These are phyloP conservation scores for Drosophila flavopinicola DNA, from an alignment of 2,888 invertebrate species.

Conservation along the genomic window DNA sequence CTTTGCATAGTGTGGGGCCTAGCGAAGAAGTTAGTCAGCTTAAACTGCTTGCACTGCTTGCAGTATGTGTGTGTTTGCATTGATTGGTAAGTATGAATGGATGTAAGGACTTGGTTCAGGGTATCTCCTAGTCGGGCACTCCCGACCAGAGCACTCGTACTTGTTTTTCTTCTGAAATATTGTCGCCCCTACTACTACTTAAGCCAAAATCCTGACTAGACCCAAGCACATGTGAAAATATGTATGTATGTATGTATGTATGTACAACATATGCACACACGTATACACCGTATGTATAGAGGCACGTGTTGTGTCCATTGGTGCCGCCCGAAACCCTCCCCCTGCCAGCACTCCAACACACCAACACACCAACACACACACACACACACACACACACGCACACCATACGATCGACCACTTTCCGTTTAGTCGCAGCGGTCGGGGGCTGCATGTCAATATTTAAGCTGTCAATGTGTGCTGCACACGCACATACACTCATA, in stretches of 20 bases:
- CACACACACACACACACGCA: background rate
- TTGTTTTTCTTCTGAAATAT: too few species aligned
- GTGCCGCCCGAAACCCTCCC: slow-evolving; percentile 31
- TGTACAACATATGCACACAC: too few species aligned
- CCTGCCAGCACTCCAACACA: background rate
- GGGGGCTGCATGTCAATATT: slow-evolving; percentile 49
- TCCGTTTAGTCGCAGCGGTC: slow-evolving; percentile 27
- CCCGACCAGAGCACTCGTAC: too few species aligned
- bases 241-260: slow-evolving; percentile 7
- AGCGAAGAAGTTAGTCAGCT: too few species aligned
- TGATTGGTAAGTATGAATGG: too few species aligned
- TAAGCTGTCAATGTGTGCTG: slow-evolving; percentile 48
- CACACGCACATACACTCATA: slow-evolving; percentile 15
- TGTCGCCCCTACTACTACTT: too few species aligned
- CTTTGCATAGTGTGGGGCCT: too few species aligned
- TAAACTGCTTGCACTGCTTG: too few species aligned
- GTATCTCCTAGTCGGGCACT: too few species aligned
- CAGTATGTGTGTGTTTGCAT: too few species aligned
- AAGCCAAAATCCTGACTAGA: slow-evolving; percentile 2
- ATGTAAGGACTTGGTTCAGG: too few species aligned
- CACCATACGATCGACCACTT: slow-evolving; percentile 49
- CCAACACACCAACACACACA: background rate
- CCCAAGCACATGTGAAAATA: background rate
- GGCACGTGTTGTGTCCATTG: slow-evolving; percentile 46
- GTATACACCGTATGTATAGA: slow-evolving; percentile 11